Evolutionary conservation across 2,797 vertebrate species (phyloP).

Genomic region (Octomys mimax): DNA sequence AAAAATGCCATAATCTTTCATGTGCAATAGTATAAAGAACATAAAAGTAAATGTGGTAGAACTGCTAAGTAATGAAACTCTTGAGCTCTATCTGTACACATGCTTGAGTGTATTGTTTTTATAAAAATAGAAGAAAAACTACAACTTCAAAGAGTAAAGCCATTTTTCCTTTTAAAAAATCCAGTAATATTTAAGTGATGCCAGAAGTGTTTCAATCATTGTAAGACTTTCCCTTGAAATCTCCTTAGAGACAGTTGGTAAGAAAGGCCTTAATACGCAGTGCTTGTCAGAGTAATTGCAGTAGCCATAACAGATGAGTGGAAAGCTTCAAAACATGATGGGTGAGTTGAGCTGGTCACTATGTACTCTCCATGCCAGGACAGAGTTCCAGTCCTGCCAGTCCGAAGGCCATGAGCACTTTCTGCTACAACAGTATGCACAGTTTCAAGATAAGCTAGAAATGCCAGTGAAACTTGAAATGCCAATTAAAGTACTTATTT

Average conservation of each 20-base stretch:
- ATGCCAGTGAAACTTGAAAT: background rate
- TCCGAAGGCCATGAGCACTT: fast-evolving
- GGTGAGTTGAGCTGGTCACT: too few species aligned
- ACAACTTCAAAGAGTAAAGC: background rate
- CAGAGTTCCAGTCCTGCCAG: background rate
- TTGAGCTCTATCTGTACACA: background rate
- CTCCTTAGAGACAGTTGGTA: background rate
- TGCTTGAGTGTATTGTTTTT: background rate
- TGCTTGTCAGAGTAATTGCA: background rate
- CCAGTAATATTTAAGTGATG: background rate
- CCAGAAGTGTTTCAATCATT: background rate
- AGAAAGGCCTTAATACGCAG: background rate
- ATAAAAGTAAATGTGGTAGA: background rate
- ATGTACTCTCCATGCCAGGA: fast-evolving
- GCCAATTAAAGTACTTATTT: background rate
- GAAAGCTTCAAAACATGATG: background rate
- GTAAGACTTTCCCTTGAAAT: background rate
- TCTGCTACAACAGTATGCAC: background rate
- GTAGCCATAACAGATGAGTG: background rate
- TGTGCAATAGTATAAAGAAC: background rate
- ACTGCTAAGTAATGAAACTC: background rate
- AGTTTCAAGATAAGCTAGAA: background rate
- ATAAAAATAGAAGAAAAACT: background rate
- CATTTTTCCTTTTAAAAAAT: background rate
- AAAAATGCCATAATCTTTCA: background rate